A percentile compares a stretch with the other conserved stretches of the same genome.
Conservation (phyloP, 1,140 invertebrate genomes). For the Bombyx mandarina region DNA sequence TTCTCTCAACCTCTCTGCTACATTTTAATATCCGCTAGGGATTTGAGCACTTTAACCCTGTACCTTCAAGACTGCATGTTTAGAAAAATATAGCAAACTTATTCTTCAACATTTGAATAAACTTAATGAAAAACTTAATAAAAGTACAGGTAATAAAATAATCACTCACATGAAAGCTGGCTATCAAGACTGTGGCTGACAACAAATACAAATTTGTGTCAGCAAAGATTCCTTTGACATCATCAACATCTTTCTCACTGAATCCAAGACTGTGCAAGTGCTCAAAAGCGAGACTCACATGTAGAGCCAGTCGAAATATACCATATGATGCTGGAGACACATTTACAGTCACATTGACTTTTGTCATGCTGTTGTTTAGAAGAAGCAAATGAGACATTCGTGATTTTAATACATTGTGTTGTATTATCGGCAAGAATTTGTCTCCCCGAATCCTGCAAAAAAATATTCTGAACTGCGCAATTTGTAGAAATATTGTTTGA, state of each 20-base stretch:
- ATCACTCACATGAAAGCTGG: constrained; percentile 91
- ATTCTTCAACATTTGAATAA: no score
- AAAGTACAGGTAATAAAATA: background rate
- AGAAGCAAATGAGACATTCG: constrained; percentile 81
- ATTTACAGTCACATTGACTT: constrained; percentile 73
- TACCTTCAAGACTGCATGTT: no score
- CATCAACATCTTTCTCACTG: constrained; percentile 94
- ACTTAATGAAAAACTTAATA: background rate
- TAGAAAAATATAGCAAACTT: no score
- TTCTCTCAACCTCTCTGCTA: no score
- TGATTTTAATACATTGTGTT: constrained; percentile 86
- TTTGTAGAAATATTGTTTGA: background rate
- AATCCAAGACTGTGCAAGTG: constrained; percentile 86
- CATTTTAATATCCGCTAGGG: no score
- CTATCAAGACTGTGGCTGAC: constrained; percentile 92
- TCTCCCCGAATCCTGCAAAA: constrained; percentile 72
- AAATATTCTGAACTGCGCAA: background rate
- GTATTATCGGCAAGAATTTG: constrained; percentile 87
- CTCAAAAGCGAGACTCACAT: constrained; percentile 85
- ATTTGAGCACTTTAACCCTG: no score
- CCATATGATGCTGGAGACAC: constrained; percentile 78
- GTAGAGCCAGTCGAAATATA: constrained; percentile 81
- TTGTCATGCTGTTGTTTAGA: constrained; percentile 71
- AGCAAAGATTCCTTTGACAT: constrained; percentile 96
- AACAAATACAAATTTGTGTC: constrained; percentile 96